phyloP scores from a whole-genome alignment of 2,888 invertebrate genomes.

The Periphyllus acericola region DNA sequence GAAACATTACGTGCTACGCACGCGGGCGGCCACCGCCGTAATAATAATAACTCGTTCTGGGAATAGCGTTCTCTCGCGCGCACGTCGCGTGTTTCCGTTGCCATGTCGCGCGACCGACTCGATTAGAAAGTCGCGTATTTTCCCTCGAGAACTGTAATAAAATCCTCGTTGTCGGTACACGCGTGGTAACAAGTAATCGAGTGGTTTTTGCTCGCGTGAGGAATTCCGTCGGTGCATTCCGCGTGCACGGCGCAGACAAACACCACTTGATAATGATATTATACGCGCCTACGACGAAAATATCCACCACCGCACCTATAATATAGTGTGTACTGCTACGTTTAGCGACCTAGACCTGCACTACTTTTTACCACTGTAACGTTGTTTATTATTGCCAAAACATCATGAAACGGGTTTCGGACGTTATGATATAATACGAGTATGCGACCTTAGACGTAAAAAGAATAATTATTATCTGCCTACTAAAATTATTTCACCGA shows the following conservation, averaged over 20 bases:
- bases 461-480: too few species aligned
- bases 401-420: too few species aligned
- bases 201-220: background rate
- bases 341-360: too few species aligned
- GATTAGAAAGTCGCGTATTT: background rate
- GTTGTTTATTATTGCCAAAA: too few species aligned
- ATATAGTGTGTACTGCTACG: too few species aligned
- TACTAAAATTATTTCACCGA: too few species aligned
- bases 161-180: background rate
- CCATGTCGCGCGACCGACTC: background rate
- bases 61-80: background rate
- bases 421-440: too few species aligned
- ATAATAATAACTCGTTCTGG: constrained; percentile 1
- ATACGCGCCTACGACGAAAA: background rate
- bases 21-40: background rate
- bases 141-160: background rate
- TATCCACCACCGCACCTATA: background rate
- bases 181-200: background rate
- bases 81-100: background rate
- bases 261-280: background rate
- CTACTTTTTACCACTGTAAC: too few species aligned
- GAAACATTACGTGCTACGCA: background rate
- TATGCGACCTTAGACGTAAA: too few species aligned
- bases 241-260: background rate
- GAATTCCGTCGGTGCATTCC: background rate